phyloP scores from a whole-genome alignment of 1,140 invertebrate species.

The Chelonus insularis region DNA sequence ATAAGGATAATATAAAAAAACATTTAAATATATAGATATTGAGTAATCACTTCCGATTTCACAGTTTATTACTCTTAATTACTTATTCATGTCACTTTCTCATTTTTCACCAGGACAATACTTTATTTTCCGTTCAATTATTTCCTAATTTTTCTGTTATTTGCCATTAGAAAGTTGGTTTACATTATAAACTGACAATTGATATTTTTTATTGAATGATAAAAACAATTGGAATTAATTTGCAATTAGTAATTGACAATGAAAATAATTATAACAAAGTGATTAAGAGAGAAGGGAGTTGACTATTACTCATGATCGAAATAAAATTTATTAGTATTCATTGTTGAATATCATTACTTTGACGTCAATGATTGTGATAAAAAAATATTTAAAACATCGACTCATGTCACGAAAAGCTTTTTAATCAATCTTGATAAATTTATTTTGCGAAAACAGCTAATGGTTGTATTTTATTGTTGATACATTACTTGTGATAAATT shows the following conservation, averaged over 20 bases:
- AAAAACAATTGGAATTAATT: too few species aligned
- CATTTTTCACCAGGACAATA: slow-evolving; percentile 17
- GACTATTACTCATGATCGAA: too few species aligned
- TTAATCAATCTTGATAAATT: not conserved
- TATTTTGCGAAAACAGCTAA: not conserved
- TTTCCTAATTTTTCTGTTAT: not conserved
- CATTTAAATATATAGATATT: too few species aligned
- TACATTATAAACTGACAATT: slow-evolving; percentile 46
- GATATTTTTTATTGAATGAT: too few species aligned
- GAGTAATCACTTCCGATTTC: not conserved
- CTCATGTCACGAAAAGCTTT: not conserved
- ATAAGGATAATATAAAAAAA: too few species aligned
- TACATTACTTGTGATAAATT: not conserved
- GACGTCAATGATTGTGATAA: not conserved
- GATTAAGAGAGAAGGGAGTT: too few species aligned
- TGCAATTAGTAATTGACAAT: too few species aligned
- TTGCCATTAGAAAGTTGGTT: slow-evolving; percentile 52
- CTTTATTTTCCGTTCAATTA: not conserved
- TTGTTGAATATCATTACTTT: not conserved
- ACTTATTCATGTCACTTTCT: slow-evolving; percentile 17
- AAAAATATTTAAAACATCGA: slow-evolving; percentile 27
- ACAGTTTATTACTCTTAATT: slow-evolving; percentile 4
- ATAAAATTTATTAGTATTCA: too few species aligned
- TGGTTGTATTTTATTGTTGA: not conserved
- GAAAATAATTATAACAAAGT: too few species aligned